These are phyloP conservation scores for Trachurus trachurus DNA, from an alignment of 2,797 vertebrate species.

Conservation along the genomic window DNA sequence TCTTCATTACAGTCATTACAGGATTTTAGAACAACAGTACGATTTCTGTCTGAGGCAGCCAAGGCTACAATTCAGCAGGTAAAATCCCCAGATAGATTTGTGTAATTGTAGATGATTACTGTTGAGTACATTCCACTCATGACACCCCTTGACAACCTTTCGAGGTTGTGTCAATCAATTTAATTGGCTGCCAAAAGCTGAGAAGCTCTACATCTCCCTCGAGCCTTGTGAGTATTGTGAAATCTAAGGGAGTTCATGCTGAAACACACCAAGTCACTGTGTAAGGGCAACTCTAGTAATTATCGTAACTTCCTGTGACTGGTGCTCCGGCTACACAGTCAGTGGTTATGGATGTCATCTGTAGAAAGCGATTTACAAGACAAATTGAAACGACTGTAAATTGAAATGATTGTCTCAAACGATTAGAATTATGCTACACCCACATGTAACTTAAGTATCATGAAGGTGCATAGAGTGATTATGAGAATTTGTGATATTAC, in stretches of 20 bases:
- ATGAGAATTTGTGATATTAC: constrained; percentile 7
- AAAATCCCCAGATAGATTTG: constrained; percentile 35
- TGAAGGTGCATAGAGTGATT: constrained; percentile 3
- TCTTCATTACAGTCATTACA: constrained; percentile 10
- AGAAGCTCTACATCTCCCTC: constrained; percentile 32
- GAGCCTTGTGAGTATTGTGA: constrained; percentile 20
- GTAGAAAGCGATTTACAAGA: constrained; percentile 20
- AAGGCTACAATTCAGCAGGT: constrained; percentile 42
- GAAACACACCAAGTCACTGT: constrained; percentile 19
- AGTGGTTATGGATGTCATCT: constrained; percentile 19
- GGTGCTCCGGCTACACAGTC: constrained; percentile 4
- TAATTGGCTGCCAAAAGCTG: constrained; percentile 53
- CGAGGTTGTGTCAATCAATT: constrained; percentile 57
- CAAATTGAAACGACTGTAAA: too few species aligned
- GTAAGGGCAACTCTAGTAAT: constrained; percentile 16
- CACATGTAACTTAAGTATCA: not conserved
- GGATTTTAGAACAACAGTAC: constrained; percentile 24
- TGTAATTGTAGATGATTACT: constrained; percentile 68
- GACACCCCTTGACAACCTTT: constrained; percentile 56
- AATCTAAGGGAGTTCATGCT: constrained; percentile 43
- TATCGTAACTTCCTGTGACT: constrained; percentile 17
- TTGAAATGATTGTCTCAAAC: constrained; percentile 20
- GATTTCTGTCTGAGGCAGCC: constrained; percentile 29
- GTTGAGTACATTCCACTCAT: constrained; percentile 58
- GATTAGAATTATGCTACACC: not conserved